phyloP scores from a whole-genome alignment of 2,113 vertebrate genomes.

The Phalacrocorax pelagicus region DNA sequence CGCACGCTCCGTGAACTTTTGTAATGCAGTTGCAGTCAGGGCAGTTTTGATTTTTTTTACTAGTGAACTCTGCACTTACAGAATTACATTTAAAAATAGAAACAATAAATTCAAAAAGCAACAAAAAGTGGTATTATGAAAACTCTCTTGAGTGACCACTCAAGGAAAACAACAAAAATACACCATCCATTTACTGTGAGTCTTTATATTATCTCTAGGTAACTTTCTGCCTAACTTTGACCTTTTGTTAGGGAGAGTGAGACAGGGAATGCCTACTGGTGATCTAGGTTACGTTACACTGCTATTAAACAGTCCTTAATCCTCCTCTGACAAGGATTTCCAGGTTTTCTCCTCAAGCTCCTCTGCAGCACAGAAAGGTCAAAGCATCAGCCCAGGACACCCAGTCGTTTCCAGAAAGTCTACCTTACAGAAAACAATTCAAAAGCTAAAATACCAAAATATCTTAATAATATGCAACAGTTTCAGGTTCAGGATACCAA shows the following conservation, averaged over 20 bases:
- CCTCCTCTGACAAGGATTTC: neutral
- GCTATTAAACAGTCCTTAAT: neutral
- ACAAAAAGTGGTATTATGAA: neutral
- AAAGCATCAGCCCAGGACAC: neutral
- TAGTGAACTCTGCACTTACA: neutral
- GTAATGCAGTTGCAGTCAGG: neutral
- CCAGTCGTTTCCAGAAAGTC: neutral
- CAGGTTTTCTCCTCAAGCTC: neutral
- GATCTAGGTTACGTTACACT: neutral
- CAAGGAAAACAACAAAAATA: neutral
- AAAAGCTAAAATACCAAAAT: neutral
- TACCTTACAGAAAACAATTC: neutral
- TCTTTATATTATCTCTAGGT: neutral
- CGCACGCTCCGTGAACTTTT: neutral
- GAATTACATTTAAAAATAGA: neutral
- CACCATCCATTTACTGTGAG: neutral
- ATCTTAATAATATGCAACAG: neutral
- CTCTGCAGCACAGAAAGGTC: slow-evolving; percentile 31
- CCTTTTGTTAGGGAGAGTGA: neutral
- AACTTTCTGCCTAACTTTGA: slow-evolving; percentile 12
- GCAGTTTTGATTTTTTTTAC: neutral
- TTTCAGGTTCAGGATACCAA: neutral
- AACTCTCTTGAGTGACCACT: neutral
- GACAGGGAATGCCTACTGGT: neutral
- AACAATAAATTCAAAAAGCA: neutral